Conservation (phyloP, 2,888 invertebrate species). For the Lapara coniferarum region DNA sequence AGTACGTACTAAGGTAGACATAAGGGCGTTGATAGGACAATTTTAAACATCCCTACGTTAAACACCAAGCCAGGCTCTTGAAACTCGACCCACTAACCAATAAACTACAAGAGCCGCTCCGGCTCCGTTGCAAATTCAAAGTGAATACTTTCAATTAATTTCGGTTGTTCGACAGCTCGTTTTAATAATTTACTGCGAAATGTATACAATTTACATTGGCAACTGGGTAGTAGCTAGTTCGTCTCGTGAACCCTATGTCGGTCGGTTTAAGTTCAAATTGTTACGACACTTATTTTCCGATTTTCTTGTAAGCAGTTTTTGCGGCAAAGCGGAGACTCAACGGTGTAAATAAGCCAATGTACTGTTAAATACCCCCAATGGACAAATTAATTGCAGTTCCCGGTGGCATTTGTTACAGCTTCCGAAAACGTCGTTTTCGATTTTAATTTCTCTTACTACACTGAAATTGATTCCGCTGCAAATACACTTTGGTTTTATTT, state of each 20-base stretch:
- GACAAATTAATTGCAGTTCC: slow-evolving; percentile 61
- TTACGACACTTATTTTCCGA: slow-evolving; percentile 39
- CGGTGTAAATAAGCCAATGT: slow-evolving; percentile 65
- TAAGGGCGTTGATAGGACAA: slow-evolving; percentile 31
- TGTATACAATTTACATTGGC: slow-evolving; percentile 42
- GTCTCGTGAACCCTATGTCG: slow-evolving; percentile 7
- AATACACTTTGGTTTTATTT: no score
- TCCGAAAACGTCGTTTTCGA: slow-evolving; percentile 36
- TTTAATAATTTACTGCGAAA: slow-evolving; percentile 68
- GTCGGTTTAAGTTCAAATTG: slow-evolving; percentile 46
- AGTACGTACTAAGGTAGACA: no score
- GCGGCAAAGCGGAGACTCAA: slow-evolving; percentile 45
- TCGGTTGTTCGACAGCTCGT: slow-evolving; percentile 66
- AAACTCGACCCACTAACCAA: slow-evolving; percentile 43
- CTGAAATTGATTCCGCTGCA: not conserved
- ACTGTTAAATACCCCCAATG: slow-evolving; percentile 64
- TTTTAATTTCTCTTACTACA: not conserved
- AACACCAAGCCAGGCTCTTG: slow-evolving; percentile 27
- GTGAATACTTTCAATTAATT: slow-evolving; percentile 73
- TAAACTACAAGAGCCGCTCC: slow-evolving; percentile 50
- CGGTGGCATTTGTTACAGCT: slow-evolving; percentile 52
- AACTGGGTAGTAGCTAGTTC: slow-evolving; percentile 11
- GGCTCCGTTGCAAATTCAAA: slow-evolving; percentile 61
- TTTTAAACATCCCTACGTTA: slow-evolving; percentile 30
- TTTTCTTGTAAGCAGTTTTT: slow-evolving; percentile 46